Base-by-base conservation (phyloP, 2,113 vertebrate species). In the Cercocebus atys region DNA sequence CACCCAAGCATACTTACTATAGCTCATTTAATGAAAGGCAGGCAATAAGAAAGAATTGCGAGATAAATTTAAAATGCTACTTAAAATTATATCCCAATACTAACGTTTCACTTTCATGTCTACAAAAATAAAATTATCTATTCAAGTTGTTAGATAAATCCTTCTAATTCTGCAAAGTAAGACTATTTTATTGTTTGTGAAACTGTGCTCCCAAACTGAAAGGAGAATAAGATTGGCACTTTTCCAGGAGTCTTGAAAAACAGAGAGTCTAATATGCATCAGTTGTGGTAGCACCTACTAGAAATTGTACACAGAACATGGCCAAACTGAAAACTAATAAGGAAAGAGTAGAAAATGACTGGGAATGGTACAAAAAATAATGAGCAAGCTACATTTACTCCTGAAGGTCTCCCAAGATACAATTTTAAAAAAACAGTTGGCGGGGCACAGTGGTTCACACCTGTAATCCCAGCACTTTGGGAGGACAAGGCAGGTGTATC, bases 271-370 rank as follows among this genome's bases (percentile, higher is more conserved):
- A 93, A 86, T 72, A 80, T 47, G 90, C 9, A 50, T 55, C 72
- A 94, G 82, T 76, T 94, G 96, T 86, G 86, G 93, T 61, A 97
- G 92, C 75, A 97, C 43, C n/a, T 90, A 95, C 87, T 38, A 92
- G 23, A 61, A 85, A 83, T 27, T 97, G 96, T 81, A 93, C 68
- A 93, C 55, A 88, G 82, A 97, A 14, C 64, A n/a, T 11, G 75
- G 27, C 93, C 66, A 96, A 94, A 96, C 20, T 89, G 73, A 97
- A 95, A 96, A 68, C 95, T 98, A 97, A 40, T 45, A 84, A 97
- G 97, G 47, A 72, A 79, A 16, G 10, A 95, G 61, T 82, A 59
- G 57, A 93, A 43, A 84, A 73, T 1, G 23, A 92, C 5, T 14
- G 57, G 43, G 59, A 59, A 55, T 5, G 78, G 66, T 30, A 40